A percentile compares a stretch with the other conserved stretches of the same genome.
Conservation (phyloP, 2,113 vertebrate genomes). For the Actenoides lindsayi region DNA sequence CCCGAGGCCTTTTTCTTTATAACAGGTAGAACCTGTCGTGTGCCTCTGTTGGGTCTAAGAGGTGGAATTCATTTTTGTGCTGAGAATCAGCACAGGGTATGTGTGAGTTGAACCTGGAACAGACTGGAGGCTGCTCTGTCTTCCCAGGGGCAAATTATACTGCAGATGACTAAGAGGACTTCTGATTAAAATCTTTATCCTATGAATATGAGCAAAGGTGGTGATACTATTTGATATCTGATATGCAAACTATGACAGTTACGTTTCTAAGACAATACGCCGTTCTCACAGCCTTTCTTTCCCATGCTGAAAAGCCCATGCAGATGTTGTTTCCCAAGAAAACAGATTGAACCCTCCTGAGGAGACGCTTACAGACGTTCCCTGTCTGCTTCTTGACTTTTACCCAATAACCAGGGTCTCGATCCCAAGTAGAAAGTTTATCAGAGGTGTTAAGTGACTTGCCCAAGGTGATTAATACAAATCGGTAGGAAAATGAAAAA, state of each 20-base stretch:
- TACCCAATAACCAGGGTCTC: background rate
- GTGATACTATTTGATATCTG: background rate
- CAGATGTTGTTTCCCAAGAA: background rate
- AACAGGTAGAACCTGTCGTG: slow-evolving; percentile 2
- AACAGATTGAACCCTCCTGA: background rate
- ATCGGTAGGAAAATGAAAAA: background rate
- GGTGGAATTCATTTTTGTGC: background rate
- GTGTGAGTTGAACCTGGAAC: slow-evolving; percentile 5
- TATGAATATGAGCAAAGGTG: background rate
- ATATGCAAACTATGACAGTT: background rate
- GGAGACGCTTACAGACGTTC: background rate
- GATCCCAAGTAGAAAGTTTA: background rate
- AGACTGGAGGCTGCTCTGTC: background rate
- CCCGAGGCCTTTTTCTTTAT: slow-evolving; percentile 4
- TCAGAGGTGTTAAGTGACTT: background rate
- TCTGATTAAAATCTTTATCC: slow-evolving; percentile 6
- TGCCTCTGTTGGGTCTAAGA: slow-evolving; percentile 21
- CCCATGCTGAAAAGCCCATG: background rate
- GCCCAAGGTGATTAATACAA: background rate
- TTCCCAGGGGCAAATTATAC: slow-evolving; percentile 7
- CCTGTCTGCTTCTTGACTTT: background rate
- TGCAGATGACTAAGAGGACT: background rate
- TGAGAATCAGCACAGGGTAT: slow-evolving; percentile 10
- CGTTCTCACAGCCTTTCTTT: background rate
- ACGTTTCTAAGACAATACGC: background rate